Conservation (phyloP, 2,797 vertebrate genomes). For the Pseudopleuronectes americanus region DNA sequence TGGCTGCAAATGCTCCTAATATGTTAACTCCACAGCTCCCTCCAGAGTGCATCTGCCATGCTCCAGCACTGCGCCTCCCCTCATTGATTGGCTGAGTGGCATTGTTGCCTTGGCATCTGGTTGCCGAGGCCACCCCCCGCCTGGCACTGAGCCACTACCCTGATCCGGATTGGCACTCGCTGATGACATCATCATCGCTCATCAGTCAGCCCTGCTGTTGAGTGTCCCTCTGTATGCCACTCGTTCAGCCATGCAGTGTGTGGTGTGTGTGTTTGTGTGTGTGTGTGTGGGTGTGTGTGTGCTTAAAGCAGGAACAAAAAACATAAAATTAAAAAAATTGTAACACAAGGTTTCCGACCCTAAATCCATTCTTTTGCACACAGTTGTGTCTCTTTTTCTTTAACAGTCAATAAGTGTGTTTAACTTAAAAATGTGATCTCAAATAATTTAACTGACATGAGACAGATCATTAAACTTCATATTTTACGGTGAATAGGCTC, state of each 20-base stretch:
- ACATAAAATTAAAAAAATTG: neutral
- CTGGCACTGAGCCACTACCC: slow-evolving; percentile 73
- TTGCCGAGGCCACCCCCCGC: slow-evolving; percentile 68
- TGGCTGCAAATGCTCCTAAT: slow-evolving; percentile 3
- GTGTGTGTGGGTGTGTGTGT: slow-evolving; percentile 1
- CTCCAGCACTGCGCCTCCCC: slow-evolving; percentile 42
- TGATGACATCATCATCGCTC: slow-evolving; percentile 78
- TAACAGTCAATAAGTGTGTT: too few species aligned
- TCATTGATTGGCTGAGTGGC: slow-evolving; percentile 61
- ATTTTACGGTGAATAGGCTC: too few species aligned
- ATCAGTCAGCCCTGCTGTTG: slow-evolving; percentile 73
- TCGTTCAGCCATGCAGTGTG: slow-evolving; percentile 31
- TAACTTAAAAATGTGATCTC: too few species aligned
- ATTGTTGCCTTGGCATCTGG: slow-evolving; percentile 73
- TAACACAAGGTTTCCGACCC: too few species aligned
- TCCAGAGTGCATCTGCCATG: slow-evolving; percentile 65
- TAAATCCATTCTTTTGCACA: too few species aligned
- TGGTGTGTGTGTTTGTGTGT: slow-evolving; percentile 3
- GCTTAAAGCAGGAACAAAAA: neutral
- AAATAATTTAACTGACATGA: too few species aligned
- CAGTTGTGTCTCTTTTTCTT: too few species aligned
- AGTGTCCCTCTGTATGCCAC: slow-evolving; percentile 44
- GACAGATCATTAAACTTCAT: too few species aligned
- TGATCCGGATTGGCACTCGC: slow-evolving; percentile 75
- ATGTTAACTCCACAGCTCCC: slow-evolving; percentile 30